These are phyloP conservation scores for Platysternon megacephalum DNA, from an alignment of 2,113 vertebrate genomes.

Conservation along the genomic window DNA sequence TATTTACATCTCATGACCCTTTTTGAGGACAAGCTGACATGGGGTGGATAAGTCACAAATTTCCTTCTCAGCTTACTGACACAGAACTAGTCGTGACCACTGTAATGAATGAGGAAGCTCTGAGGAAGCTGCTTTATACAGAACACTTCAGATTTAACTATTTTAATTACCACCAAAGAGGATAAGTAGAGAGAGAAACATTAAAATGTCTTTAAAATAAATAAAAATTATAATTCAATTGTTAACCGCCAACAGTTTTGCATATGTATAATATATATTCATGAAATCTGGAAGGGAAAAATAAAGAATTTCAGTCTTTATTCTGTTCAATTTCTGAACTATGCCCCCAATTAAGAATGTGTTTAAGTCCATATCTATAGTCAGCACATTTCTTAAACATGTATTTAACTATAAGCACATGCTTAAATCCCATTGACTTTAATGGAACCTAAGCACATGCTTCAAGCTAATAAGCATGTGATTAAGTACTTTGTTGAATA, in stretches of 20 bases:
- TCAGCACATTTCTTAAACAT: not conserved
- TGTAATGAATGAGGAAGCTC: slow-evolving; percentile 66
- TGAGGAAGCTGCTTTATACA: slow-evolving; percentile 65
- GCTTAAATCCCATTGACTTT: too few relatives aligned
- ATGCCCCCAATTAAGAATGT: not conserved
- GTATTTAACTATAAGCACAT: not conserved
- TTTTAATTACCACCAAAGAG: slow-evolving; percentile 26
- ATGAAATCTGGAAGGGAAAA: not conserved
- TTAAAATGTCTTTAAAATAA: slow-evolving; percentile 24
- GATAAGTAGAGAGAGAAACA: slow-evolving; percentile 26
- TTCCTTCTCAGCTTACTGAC: slow-evolving; percentile 60
- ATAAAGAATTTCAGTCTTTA: not conserved
- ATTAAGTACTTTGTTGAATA: not conserved
- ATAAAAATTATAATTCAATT: not conserved
- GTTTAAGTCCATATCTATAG: not conserved
- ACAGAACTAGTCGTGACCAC: slow-evolving; percentile 55
- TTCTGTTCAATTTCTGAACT: not conserved
- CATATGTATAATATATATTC: not conserved
- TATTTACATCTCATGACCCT: slow-evolving; percentile 9
- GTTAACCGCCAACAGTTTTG: not conserved
- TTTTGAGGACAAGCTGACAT: slow-evolving; percentile 28
- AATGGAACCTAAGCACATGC: not conserved
- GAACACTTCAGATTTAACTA: slow-evolving; percentile 59
- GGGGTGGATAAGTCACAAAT: slow-evolving; percentile 38
- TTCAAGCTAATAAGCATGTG: not conserved